Evolutionary conservation across 2,888 invertebrate genomes (phyloP), one percentile per base, ranked within the genome.

Genomic region (Polydrusus pterygomalis): DNA sequence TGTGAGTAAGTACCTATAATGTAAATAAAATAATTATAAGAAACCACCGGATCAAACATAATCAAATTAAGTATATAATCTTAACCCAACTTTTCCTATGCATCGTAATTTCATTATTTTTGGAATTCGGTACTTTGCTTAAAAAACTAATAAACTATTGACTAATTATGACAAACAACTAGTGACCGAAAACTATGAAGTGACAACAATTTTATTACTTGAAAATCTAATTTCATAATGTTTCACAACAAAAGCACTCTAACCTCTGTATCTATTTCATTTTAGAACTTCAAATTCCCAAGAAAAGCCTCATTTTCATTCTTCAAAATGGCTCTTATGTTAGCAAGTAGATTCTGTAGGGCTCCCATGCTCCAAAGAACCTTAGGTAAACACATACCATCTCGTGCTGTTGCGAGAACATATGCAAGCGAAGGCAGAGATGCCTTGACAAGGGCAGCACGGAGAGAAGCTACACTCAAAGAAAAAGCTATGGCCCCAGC

Each of bases 401-500:
- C 88, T 89, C 84, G 84, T 89, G n/a, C 82, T 90, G 40, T 69
- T 38, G 67, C 72, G n/a, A 87, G 92, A 81, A 90, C 88, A 73
- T 91, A 90, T 85, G 89, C 91, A 7, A 88, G 90, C 17, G 91
- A 91, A 74, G 84, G 90, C n/a, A 67, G 84, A 78, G 86, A 87
- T 82, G 83, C 85, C 17, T 43, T 86, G 20, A 80, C 85, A 20
- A 84, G 89, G 75, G 87, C 88, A 74, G 87, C 89, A 13, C 86
- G 90, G 25, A 86, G 91, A 34, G 89, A 89, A 74, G 88, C 90
- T 73, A 90, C 93, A 10, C 77, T 96, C 3, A 92, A 93, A 84
- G 95, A 96, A 85, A 90, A 89, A 75, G 88, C 92, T 2, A 92
- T 94, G 92, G 93, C 93, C 74, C 95, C 96, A 49, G 93, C 95